Evolutionary conservation across 2,113 vertebrate species (phyloP).

Genomic region (Tympanuchus pallidicinctus): DNA sequence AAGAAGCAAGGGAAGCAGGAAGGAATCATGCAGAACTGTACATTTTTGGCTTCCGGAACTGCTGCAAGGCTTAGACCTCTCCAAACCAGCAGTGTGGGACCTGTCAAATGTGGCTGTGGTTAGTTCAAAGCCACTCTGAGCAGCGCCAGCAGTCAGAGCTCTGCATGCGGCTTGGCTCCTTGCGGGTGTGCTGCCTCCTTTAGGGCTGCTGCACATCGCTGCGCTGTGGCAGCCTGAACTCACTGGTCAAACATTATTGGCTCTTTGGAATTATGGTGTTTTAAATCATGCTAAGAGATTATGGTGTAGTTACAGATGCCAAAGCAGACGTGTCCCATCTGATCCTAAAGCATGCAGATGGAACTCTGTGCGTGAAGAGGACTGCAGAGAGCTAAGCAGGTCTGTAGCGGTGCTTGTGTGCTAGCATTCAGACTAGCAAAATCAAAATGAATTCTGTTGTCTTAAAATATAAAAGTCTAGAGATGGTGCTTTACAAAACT

Average conservation of each 20-base stretch:
- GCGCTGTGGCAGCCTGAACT: neutral
- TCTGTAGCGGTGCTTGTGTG: neutral
- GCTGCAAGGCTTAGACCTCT: neutral
- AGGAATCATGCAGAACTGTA: neutral
- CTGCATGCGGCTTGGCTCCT: fast-evolving
- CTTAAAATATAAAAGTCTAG: neutral
- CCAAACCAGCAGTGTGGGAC: neutral
- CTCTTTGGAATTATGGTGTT: neutral
- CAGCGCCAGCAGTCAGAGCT: neutral
- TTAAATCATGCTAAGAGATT: neutral
- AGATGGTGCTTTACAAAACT: neutral
- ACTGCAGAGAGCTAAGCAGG: neutral
- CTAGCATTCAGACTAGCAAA: neutral
- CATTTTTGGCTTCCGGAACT: neutral
- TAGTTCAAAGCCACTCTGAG: neutral
- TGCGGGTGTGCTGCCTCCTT: neutral
- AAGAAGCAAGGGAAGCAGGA: neutral
- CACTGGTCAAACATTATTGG: neutral
- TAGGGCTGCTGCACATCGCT: neutral
- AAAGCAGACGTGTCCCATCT: neutral
- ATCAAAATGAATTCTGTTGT: neutral
- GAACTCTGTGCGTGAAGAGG: neutral
- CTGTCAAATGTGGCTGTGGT: neutral
- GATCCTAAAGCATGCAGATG: neutral
- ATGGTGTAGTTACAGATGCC: neutral